Conservation (phyloP, 2,113 vertebrate genomes). For the Phylloscopus trochilus region DNA sequence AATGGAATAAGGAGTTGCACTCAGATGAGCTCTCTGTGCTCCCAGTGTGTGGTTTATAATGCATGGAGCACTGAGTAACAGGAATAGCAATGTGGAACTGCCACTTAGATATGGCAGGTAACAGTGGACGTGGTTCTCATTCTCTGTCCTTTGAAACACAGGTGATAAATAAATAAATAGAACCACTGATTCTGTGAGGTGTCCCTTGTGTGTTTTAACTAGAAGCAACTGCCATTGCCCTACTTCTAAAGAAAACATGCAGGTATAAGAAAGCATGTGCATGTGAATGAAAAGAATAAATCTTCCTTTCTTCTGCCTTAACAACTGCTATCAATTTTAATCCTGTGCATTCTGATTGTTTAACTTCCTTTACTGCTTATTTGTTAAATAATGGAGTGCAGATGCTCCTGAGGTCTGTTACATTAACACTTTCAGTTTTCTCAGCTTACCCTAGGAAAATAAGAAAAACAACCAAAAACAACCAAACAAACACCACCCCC, state of each 20-base stretch:
- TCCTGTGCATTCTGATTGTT: neutral
- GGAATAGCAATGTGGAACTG: neutral
- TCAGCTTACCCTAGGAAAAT: neutral
- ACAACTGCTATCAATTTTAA: neutral
- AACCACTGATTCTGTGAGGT: neutral
- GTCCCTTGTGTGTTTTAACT: neutral
- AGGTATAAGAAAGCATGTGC: neutral
- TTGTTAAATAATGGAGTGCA: neutral
- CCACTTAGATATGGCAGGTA: neutral
- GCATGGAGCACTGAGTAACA: neutral
- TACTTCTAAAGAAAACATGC: neutral
- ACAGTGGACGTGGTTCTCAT: neutral
- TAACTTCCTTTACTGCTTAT: neutral
- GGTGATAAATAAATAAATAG: constrained; percentile 14
- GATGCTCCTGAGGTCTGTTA: neutral
- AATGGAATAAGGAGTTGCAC: neutral
- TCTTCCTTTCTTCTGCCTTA: neutral
- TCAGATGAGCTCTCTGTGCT: neutral
- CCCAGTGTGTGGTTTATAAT: neutral
- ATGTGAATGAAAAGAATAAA: neutral
- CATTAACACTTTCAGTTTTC: neutral
- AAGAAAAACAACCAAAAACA: neutral
- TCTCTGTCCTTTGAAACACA: neutral
- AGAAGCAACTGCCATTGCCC: neutral
- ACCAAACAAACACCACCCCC: neutral